Conservation (phyloP, 2,797 vertebrate species). For the Tinamus major region DNA sequence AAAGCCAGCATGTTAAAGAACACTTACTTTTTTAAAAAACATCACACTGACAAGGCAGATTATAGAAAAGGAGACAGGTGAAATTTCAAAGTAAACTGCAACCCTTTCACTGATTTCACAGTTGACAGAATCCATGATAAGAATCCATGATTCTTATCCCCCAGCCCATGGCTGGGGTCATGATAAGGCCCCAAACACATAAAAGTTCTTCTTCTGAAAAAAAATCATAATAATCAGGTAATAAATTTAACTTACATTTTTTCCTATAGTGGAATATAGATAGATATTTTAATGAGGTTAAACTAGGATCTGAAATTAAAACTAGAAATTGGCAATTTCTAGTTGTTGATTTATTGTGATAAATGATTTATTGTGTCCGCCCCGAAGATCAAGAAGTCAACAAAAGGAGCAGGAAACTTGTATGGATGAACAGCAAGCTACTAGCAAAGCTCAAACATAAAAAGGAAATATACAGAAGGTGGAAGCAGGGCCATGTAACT, state of each 20-base stretch:
- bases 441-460: too few species aligned
- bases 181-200: rapidly evolving
- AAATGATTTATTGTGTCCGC: background rate
- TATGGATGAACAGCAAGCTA: too few species aligned
- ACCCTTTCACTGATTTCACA: background rate
- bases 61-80: background rate
- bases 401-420: too few species aligned
- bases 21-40: background rate
- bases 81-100: background rate
- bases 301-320: background rate
- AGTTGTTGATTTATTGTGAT: too few species aligned
- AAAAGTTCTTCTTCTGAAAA: background rate
- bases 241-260: background rate
- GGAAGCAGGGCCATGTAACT: too few species aligned
- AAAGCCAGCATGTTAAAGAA: background rate
- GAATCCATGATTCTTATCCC: background rate
- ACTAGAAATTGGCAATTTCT: background rate
- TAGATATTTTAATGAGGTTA: background rate
- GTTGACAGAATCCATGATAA: background rate
- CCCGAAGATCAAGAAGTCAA: too few species aligned
- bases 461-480: too few species aligned
- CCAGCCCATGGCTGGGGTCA: too few species aligned
- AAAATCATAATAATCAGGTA: background rate
- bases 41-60: background rate
- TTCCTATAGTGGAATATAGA: background rate